Evolutionary conservation across 1,140 invertebrate species (phyloP), one percentile per base, ranked within the genome.

Genomic region (Calephelis nemesis): DNA sequence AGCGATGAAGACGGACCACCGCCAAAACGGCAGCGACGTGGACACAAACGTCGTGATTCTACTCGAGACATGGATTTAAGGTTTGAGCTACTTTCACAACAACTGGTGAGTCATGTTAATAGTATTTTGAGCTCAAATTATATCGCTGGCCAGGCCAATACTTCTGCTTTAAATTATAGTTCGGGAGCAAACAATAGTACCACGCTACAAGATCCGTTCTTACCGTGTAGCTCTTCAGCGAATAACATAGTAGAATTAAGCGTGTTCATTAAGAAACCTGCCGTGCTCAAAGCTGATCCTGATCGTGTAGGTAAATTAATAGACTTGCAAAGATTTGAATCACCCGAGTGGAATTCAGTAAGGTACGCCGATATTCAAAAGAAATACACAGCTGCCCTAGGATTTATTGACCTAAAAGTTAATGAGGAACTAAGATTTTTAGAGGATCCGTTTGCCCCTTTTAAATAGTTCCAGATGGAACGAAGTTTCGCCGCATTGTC

Each of bases 401-500:
- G 49, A 30, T 77, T 77, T 63, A 70, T 63, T 7, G 71, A 77
- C 12, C 54, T 75, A 62, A 75, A 71, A 71, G 47, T 75, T 47
- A 75, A 75, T 68, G 71, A 77, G 49, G 74, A 75, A 47, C 47
- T 77, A 10, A 15, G 71, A 5, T 65, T 62, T 62, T 68, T 77
- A 10, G 68, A 75, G 12, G 58, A 69, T 39, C 13, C 67, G 1
- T 11, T 30, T 10, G 8, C 65, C 10, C 68, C 47, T 1, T 40
- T 65, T 30, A 58, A 47, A 7, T 73, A 49, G 64, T 69, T 49
- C 42, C 67, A 63, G 45, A 69, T 76, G 63, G 71, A 77, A 68
- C 71, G 74, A 13, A 71, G 67, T 30, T 75, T 73, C 47, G 76
- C 76, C 11, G 76, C 74, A 1, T 65, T 78, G 47, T 74, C 74